Base-by-base conservation (phyloP, 2,888 invertebrate genomes). In the Petrophora chlorosata region DNA sequence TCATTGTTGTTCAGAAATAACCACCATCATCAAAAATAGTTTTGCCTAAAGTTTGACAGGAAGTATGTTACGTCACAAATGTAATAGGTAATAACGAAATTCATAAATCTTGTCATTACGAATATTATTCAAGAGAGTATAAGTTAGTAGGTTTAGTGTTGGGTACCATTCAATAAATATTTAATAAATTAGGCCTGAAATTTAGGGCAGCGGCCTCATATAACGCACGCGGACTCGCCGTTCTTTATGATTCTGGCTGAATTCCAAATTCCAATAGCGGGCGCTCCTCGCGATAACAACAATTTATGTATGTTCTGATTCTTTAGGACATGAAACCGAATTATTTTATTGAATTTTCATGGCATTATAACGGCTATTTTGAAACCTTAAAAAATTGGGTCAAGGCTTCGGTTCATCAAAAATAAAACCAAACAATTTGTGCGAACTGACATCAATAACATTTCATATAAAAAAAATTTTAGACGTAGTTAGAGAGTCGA, bases 151-250 rank as follows among this genome's bases (percentile, higher is more conserved):
- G 59, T 59, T 60, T 65, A 65, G 54, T 58, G 47, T 49, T 55
- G 50, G 59, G 59, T 48, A 58, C 55, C 69, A 65, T 68, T 70
- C 67, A 70, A 76, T 76, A 71, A 75, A 76, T 70, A 73, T 73
- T 74, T 72, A 73, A 76, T 78, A 78, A 74, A 62, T 73, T 71
- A 69, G 57, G 65, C 63, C 63, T 69, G 67, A 76, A 73, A 85
- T 79, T 74, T 79, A 76, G 84, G 78, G 67, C 83, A 76, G 70
- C 70, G 73, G 78, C 76, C 78, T 67, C 77, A 78, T 78, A 80
- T 78, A 80, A 77, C 69, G 69, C 65, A 66, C 70, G 59, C 71
- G 67, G 70, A 65, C 67, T 70, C 73, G 69, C 61, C 61, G 63
- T 73, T 73, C 75, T 79, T 79, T 78, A 81, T 67, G 74, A 64